Evolutionary conservation across 2,113 vertebrate genomes (phyloP).

Genomic region (Willisornis vidua): DNA sequence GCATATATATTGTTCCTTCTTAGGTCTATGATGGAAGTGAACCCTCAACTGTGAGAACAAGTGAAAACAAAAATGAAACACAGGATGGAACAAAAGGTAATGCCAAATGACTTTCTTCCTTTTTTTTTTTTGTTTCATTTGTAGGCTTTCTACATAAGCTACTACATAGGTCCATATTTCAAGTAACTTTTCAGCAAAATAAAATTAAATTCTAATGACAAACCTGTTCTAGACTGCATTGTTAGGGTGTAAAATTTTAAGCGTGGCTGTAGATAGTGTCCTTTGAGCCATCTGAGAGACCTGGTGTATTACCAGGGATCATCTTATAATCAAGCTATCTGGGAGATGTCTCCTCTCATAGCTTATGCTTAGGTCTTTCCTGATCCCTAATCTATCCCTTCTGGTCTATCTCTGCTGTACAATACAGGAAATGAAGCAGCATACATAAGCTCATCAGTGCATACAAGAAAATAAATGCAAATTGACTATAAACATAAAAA

Average conservation of each 20-base stretch:
- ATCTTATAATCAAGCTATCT: not conserved
- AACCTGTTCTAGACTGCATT: not conserved
- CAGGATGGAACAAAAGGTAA: slow-evolving; percentile 79
- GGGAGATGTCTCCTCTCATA: not conserved
- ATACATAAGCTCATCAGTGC: not conserved
- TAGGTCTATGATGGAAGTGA: slow-evolving; percentile 75
- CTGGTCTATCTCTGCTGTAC: not conserved
- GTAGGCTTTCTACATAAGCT: not conserved
- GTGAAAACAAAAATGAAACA: slow-evolving; percentile 71
- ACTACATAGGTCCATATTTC: not conserved
- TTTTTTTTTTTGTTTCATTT: not conserved
- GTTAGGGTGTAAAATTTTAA: not conserved
- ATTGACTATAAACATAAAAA: not conserved
- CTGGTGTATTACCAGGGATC: not conserved
- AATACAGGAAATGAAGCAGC: not conserved
- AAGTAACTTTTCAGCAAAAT: not conserved
- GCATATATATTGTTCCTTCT: slow-evolving; percentile 48
- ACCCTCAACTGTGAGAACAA: slow-evolving; percentile 65
- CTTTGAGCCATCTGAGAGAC: not conserved
- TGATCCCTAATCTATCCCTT: not conserved
- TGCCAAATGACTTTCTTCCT: not conserved
- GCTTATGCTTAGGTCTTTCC: not conserved
- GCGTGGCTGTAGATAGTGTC: not conserved
- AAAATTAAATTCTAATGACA: not conserved
- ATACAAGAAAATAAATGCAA: not conserved